Evolutionary conservation across 2,888 invertebrate genomes (phyloP), one percentile per base, ranked within the genome.

Genomic region (Microplitis deprimator): DNA sequence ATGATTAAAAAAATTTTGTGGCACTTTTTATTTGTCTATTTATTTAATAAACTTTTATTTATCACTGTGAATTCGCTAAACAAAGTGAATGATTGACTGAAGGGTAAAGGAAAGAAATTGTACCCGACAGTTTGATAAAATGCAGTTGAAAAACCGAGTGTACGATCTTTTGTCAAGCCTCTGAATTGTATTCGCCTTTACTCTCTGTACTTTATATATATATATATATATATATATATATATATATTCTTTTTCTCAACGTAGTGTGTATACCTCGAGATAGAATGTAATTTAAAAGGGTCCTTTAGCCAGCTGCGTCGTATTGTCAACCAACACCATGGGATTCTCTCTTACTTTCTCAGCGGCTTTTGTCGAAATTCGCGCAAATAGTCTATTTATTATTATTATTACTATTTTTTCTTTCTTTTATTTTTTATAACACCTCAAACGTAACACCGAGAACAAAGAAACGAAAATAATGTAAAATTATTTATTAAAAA

Each of bases 221-320:
- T 75, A 75, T 62, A 75, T 41, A 41, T 64, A 62, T 41, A 62
- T 60, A 41, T 72, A 40, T 67, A 50, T 75, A 75, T 62, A 75
- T 41, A 41, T 64, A 62, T 41, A 62, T 60, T n/a, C 10, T 50
- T 50, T 50, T 50, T 50, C 0, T 50, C 10, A 50, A 13, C 8
- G 50, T 50, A 50, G 50, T 50, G 50, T 67, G 73, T 73, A 41
- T 59, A 77, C 65, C 59, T 65, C 38, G 29, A 13, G 73, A 77
- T 77, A 64, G 67, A 77, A 77, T 77, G 73, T 77, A 77, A 77
- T 77, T 77, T 77, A 73, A 77, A 77, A 77, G 73, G 77, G 77
- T 77, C 77, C 77, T 77, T 77, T 77, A 65, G 73, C 59, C 73
- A 74, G 73, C 77, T 77, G 73, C 65, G 29, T 41, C 69, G 77